phyloP scores from a whole-genome alignment of 1,140 invertebrate species.

The Tetranychus cinnabarinus region DNA sequence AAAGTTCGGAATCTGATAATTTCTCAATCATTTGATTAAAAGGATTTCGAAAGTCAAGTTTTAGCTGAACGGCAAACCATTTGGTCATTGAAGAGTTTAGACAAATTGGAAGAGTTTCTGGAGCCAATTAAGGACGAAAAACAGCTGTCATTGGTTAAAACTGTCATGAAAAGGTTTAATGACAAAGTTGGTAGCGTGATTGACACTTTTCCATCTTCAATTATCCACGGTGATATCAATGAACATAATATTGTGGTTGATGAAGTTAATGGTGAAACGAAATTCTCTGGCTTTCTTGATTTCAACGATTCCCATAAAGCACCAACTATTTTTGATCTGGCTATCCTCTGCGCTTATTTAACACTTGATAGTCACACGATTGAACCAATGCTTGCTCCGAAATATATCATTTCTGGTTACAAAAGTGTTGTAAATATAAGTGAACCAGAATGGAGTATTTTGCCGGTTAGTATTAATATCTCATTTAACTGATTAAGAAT shows the following conservation, averaged over 20 bases:
- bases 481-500: too few species aligned
- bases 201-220: neutral
- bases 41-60: neutral
- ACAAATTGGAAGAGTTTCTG: neutral
- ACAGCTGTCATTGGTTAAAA: neutral
- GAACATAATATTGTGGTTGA: slow-evolving; percentile 9
- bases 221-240: slow-evolving; percentile 10
- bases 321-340: slow-evolving; percentile 10
- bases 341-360: slow-evolving; percentile 6
- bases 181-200: neutral
- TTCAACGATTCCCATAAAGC: slow-evolving; percentile 8
- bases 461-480: slow-evolving; percentile 25
- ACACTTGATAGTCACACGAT: neutral
- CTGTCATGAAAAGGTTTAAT: neutral
- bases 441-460: neutral
- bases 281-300: slow-evolving; percentile 5
- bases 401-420: neutral
- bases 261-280: neutral
- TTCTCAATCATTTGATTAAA: too few species aligned
- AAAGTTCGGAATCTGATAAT: too few species aligned
- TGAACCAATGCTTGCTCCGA: neutral
- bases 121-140: neutral
- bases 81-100: neutral
- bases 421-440: neutral
- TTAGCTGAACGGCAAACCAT: neutral